These are phyloP conservation scores for Orthonychiurus folsomi DNA, from an alignment of 2,888 invertebrate genomes.

Conservation along the genomic window DNA sequence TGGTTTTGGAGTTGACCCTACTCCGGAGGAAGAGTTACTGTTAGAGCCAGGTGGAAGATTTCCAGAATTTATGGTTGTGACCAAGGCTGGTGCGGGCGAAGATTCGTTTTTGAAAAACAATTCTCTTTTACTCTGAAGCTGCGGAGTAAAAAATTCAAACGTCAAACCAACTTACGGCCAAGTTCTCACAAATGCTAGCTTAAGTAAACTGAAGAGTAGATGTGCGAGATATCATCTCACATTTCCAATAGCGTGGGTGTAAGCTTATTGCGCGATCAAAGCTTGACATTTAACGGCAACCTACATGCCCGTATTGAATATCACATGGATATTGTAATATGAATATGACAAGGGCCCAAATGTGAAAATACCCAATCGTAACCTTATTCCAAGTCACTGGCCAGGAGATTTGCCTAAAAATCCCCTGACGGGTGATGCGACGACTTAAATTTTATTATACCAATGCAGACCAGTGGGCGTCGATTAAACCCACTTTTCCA, in stretches of 20 bases:
- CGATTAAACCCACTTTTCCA: too few relatives aligned
- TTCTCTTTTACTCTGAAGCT: slow-evolving; percentile 77
- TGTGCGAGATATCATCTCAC: neutral
- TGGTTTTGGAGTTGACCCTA: slow-evolving; percentile 43
- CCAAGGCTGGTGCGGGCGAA: slow-evolving; percentile 40
- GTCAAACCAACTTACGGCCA: neutral
- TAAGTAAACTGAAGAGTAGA: neutral
- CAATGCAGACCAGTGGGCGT: too few relatives aligned
- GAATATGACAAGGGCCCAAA: too few relatives aligned
- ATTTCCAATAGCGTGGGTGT: too few relatives aligned
- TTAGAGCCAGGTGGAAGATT: slow-evolving; percentile 45
- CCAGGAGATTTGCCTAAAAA: too few relatives aligned
- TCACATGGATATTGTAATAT: too few relatives aligned
- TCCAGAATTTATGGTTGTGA: slow-evolving; percentile 47
- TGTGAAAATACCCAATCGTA: too few relatives aligned
- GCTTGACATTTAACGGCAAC: neutral
- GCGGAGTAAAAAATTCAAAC: slow-evolving; percentile 37
- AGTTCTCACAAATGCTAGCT: neutral
- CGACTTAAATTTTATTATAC: too few relatives aligned
- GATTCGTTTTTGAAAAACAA: slow-evolving; percentile 65
- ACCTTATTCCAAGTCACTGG: too few relatives aligned
- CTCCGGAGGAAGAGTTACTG: slow-evolving; percentile 47
- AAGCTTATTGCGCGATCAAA: neutral
- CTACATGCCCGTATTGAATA: too few relatives aligned
- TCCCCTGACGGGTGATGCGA: too few relatives aligned